Conservation (phyloP, 2,888 invertebrate genomes). For the Brachynemurus nebulosus region DNA sequence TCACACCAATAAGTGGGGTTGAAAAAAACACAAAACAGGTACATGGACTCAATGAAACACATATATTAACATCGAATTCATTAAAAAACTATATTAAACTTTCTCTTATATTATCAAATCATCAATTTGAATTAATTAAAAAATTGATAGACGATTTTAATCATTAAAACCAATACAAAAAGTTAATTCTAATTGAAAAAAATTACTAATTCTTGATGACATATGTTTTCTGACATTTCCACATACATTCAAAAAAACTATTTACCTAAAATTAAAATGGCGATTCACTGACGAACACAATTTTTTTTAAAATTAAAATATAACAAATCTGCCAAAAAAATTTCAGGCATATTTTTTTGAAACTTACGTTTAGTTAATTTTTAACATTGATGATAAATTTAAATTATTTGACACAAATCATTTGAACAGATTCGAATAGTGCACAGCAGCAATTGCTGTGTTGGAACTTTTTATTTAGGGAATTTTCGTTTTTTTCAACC, state of each 20-base stretch:
- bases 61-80: background rate
- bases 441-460: conserved; percentile 5
- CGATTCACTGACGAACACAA: background rate
- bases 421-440: conserved; percentile 5
- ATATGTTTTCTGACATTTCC: conserved; percentile 5
- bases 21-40: too few relatives aligned
- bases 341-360: background rate
- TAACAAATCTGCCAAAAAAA: background rate
- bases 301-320: background rate
- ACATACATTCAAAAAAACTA: background rate
- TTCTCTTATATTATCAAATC: background rate
- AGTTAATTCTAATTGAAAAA: background rate
- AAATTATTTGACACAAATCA: conserved; percentile 7
- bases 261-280: conserved; percentile 5
- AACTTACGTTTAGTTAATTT: conserved; percentile 4
- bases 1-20: too few relatives aligned
- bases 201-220: background rate
- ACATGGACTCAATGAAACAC: too few relatives aligned
- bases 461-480: conserved; percentile 8
- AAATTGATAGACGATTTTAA: background rate
- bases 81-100: background rate
- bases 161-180: background rate
- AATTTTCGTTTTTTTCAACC: too few relatives aligned
- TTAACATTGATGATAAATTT: conserved; percentile 6
- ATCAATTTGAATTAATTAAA: background rate